Evolutionary conservation across 2,797 vertebrate genomes (phyloP), one percentile per base, ranked within the genome.

Genomic region (Falco concolor): DNA sequence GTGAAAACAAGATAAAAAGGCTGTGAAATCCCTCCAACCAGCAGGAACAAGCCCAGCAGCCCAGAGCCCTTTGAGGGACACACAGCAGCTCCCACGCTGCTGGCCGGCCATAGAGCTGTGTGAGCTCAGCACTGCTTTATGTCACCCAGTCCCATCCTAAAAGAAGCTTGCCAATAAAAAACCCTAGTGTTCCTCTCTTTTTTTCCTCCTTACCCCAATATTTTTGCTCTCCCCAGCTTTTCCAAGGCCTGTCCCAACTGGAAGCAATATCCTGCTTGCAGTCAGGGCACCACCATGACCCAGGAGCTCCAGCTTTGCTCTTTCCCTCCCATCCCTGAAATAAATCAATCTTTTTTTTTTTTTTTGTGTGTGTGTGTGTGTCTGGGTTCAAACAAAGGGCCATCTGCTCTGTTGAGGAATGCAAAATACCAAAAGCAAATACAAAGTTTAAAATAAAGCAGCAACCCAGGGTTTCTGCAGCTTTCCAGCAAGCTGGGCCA

Each of bases 241-340:
- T 64, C 20, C 70, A 67, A 34, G 27, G 30, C 12, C 52, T 59
- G 4, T 75, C 30, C 61, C 22, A 30, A 34, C 28, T 85, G 13
- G 67, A 73, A 63, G 10, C 0, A 0, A 50, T 0, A 0, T 67
- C 47, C 68, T 2, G 0, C 12, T 52, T 49, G 73, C 57, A n/a
- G n/a, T 11, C 15, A 24, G 12, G 40, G 25, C 40, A 32, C 18
- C n/a, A 13, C 28, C 13, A 8, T 4, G 1, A 52, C 14, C 24
- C 42, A 52, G 36, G 30, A 81, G 21, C 34, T 53, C 36, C 36
- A 40, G 57, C 53, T 84, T 4, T 44, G 30, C 25, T 40, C 6
- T 23, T 84, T 13, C 49, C 15, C 30, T 70, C 53, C 32, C 8
- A 2, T 5, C 53, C 16, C 38, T 60, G 54, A 34, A 34, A 32